These are phyloP conservation scores for Mormyrus lacerda DNA, from an alignment of 2,113 vertebrate species.

Conservation along the genomic window DNA sequence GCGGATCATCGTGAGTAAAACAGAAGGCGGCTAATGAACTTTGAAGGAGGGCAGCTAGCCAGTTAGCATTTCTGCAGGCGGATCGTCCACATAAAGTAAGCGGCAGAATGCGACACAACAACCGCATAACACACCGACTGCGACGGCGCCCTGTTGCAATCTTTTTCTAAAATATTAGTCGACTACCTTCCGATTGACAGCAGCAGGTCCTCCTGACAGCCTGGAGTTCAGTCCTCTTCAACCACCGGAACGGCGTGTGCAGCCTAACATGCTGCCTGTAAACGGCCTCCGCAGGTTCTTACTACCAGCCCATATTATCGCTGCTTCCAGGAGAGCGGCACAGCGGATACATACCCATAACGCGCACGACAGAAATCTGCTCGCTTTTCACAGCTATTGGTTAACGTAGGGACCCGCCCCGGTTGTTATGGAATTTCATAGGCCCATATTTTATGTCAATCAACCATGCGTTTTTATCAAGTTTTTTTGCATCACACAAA, in stretches of 20 bases:
- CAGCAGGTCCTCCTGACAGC: constrained; percentile 45
- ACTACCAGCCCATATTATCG: neutral
- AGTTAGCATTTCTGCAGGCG: constrained; percentile 1
- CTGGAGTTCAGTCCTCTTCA: constrained; percentile 36
- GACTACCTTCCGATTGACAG: constrained; percentile 51
- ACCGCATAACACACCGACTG: neutral
- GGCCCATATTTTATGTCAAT: constrained; percentile 15
- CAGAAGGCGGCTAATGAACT: neutral
- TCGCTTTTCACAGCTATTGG: constrained; percentile 17
- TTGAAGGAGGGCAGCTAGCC: constrained; percentile 12
- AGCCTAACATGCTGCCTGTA: constrained; percentile 33
- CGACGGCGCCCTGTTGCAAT: neutral
- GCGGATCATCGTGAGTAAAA: neutral
- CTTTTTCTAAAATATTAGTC: constrained; percentile 6
- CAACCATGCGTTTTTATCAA: neutral
- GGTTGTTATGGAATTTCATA: constrained; percentile 11
- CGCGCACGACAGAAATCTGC: neutral
- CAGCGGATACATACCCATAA: neutral
- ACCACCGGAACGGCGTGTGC: constrained; percentile 26
- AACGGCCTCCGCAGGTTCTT: neutral
- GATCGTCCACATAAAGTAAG: neutral
- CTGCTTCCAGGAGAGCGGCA: neutral
- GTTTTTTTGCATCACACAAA: constrained; percentile 29
- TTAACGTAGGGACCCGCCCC: neutral
- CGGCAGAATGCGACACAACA: neutral